phyloP scores from a whole-genome alignment of 2,113 vertebrate species.

The Diphyllodes magnificus region DNA sequence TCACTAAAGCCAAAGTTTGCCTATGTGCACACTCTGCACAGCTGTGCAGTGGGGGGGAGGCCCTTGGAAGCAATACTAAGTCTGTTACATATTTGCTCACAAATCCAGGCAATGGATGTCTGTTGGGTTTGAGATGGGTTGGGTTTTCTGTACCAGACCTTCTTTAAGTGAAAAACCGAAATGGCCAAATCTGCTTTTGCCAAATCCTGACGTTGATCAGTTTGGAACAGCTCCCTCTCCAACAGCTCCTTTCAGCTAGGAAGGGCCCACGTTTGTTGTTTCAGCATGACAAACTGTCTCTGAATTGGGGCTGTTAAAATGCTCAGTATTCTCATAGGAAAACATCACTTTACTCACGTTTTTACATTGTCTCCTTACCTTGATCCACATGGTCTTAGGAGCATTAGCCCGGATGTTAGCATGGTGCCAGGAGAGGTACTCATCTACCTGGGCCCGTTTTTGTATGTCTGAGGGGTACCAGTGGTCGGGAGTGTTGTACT shows the following conservation, averaged over 20 bases:
- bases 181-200: background rate
- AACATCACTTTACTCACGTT: background rate
- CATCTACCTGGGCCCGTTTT: constrained; percentile 71
- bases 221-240: background rate
- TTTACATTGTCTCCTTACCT: constrained; percentile 17
- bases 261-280: background rate
- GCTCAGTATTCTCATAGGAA: background rate
- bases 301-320: background rate
- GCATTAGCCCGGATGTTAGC: constrained; percentile 64
- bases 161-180: background rate
- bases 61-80: background rate
- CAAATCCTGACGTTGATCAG: background rate
- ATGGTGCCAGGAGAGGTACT: constrained; percentile 84
- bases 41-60: background rate
- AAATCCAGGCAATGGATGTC: background rate
- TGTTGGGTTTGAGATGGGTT: background rate
- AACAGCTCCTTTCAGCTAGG: background rate
- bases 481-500: constrained; percentile 76
- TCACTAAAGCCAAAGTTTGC: background rate
- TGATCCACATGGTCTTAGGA: constrained; percentile 73
- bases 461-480: constrained; percentile 82
- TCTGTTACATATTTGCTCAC: background rate
- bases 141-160: background rate
- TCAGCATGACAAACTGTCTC: background rate
- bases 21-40: background rate